Evolutionary conservation across 2,797 vertebrate species (phyloP).

Genomic region (Pseudochaenichthys georgianus): DNA sequence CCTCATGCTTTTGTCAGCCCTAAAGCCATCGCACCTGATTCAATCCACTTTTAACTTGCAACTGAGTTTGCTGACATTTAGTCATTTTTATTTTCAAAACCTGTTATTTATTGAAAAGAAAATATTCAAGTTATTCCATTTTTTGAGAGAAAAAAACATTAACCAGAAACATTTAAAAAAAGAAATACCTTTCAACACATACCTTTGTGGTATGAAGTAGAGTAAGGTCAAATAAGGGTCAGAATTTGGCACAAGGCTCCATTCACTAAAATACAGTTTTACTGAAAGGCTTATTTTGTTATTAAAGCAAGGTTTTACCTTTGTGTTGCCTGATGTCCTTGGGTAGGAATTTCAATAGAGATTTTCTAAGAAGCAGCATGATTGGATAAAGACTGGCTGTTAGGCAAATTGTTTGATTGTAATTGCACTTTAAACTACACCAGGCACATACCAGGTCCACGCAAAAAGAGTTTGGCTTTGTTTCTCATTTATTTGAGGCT

Average conservation of each 20-base stretch:
- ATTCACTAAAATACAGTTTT: background rate
- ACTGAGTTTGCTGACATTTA: constrained; percentile 12
- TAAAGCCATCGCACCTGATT: constrained; percentile 43
- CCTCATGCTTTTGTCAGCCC: constrained; percentile 47
- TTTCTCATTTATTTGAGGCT: background rate
- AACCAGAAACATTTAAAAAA: background rate
- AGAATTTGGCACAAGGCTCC: no score
- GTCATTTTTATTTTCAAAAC: background rate
- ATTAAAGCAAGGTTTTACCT: constrained; percentile 2
- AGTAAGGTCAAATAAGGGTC: background rate
- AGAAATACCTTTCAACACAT: background rate
- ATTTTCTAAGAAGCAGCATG: constrained; percentile 4
- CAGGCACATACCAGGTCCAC: background rate
- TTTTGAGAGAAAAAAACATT: background rate
- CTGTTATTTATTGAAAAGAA: no score
- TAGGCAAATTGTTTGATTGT: background rate
- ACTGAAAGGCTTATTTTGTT: background rate
- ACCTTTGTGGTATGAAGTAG: no score
- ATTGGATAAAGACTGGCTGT: background rate
- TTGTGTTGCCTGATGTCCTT: background rate
- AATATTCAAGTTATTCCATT: background rate
- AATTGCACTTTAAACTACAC: background rate
- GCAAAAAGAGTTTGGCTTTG: background rate
- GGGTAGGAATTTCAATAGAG: background rate
- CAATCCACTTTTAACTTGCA: constrained; percentile 31